Base-by-base conservation (phyloP, 2,888 invertebrate genomes). In the Cynaeus angustus region DNA sequence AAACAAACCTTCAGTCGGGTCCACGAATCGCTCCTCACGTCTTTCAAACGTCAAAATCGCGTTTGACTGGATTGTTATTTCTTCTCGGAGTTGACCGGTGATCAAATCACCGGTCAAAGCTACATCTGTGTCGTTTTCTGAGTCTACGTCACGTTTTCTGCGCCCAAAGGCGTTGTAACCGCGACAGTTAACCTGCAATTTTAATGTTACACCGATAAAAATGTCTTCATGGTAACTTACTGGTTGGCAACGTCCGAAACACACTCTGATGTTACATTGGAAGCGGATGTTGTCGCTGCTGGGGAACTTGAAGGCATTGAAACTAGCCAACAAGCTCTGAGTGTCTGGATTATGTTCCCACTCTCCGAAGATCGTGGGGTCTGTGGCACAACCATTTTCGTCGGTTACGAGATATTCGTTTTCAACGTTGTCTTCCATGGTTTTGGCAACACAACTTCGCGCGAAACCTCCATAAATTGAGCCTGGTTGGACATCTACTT, bases 261-360 rank as follows among this genome's bases (percentile, higher is more conserved):
- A 97, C 7, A 97, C 96, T 70, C 96, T 89, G 79, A 97, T 96
- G 84, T 97, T 97, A 84, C 97, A 97, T 85, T 97, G 97, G 94
- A 97, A 97, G 85, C 95, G 87, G 79, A 97, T 95, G 81, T 95
- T 96, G 81, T 97, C 96, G 81, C 96, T 96, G 78, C 94, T 95
- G 0, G 97, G 97, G 90, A 97, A 97, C 83, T 97, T 97, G 85
- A 97, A 97, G 1, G 96, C 97, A 83, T 96, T 96, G 85, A 97
- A 97, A 78, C 93, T 92, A 73, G 96, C 96, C 82, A 94, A 87
- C 59, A 97, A 86, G 13, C 94, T 92, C 83, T 95, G 95, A 56
- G 93, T 92, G 71, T 95, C 95, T 13, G 92, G 89, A 82, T 94
- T 94, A 80, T 95, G 93, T 77, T 95, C 93, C 97, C 97, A 97